Evolutionary conservation across 2,113 vertebrate genomes (phyloP).

Genomic region (Myiagra hebetior): DNA sequence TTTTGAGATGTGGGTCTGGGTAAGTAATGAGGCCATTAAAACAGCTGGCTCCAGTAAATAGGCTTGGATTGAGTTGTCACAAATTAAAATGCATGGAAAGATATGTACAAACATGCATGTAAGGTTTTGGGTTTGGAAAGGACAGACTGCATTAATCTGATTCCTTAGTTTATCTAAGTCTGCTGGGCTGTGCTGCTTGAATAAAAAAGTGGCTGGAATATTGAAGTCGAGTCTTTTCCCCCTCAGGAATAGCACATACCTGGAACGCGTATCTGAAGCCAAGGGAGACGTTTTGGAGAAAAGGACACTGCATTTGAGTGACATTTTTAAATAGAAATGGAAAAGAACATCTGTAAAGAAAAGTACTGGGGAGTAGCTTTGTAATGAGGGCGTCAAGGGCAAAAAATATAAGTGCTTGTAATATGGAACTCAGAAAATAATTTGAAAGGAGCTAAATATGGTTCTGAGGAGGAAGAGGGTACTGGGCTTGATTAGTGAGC

Average conservation of each 20-base stretch:
- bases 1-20: conserved; percentile 15
- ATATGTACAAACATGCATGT: background rate
- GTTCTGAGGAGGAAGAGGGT: background rate
- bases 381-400: background rate
- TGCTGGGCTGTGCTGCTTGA: background rate
- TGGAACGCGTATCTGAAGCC: background rate
- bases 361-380: background rate
- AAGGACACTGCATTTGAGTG: background rate
- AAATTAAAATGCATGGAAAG: conserved; percentile 1
- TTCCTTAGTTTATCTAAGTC: background rate
- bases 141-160: background rate
- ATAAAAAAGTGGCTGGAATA: background rate
- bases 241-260: background rate
- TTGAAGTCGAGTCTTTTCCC: rapidly evolving
- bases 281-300: background rate
- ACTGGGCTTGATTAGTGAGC: background rate
- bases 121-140: background rate
- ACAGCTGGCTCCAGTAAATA: conserved; percentile 19
- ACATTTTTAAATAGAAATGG: background rate
- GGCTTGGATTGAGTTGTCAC: background rate
- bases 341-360: background rate
- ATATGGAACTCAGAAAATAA: background rate
- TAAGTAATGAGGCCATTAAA: conserved; percentile 50
- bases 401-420: background rate
- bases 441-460: background rate